Conservation (phyloP, 1,140 invertebrate species). For the Psilanteris sp. region DNA sequence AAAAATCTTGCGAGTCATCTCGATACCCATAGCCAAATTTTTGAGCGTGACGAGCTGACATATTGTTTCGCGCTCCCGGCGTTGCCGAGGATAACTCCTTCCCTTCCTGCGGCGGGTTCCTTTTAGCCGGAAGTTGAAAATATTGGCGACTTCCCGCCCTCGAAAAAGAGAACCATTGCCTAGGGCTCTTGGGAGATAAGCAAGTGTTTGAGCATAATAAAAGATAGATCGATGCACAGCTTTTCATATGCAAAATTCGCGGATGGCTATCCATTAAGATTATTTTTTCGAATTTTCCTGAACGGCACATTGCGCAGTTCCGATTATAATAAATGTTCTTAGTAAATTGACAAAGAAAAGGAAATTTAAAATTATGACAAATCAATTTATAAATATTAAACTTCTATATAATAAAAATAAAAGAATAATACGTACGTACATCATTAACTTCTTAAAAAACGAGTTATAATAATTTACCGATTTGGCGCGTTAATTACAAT, state of each 20-base stretch:
- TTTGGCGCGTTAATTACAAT: too few relatives aligned
- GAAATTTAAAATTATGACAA: background rate
- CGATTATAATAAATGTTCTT: slow-evolving; percentile 33
- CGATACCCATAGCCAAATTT: slow-evolving; percentile 58
- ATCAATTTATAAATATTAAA: too few relatives aligned
- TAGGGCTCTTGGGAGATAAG: slow-evolving; percentile 73
- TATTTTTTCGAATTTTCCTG: slow-evolving; percentile 73
- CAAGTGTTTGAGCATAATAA: slow-evolving; percentile 76
- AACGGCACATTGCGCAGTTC: slow-evolving; percentile 24
- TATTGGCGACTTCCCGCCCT: slow-evolving; percentile 75
- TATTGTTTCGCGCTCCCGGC: slow-evolving; percentile 75
- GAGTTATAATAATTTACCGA: too few relatives aligned
- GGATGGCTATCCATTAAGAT: slow-evolving; percentile 78
- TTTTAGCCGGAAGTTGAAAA: slow-evolving; percentile 74
- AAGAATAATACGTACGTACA: too few relatives aligned
- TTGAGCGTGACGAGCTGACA: slow-evolving; percentile 71
- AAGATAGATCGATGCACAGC: slow-evolving; percentile 79
- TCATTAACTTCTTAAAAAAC: too few relatives aligned
- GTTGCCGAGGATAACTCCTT: slow-evolving; percentile 54
- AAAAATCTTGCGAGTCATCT: slow-evolving; percentile 64
- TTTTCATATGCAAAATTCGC: slow-evolving; percentile 80
- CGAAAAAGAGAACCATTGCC: slow-evolving; percentile 39
- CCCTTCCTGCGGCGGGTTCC: slow-evolving; percentile 52
- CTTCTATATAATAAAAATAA: too few relatives aligned
- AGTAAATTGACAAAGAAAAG: background rate